Base-by-base conservation (phyloP, 1,140 invertebrate genomes). In the Dufourea novaeangliae region DNA sequence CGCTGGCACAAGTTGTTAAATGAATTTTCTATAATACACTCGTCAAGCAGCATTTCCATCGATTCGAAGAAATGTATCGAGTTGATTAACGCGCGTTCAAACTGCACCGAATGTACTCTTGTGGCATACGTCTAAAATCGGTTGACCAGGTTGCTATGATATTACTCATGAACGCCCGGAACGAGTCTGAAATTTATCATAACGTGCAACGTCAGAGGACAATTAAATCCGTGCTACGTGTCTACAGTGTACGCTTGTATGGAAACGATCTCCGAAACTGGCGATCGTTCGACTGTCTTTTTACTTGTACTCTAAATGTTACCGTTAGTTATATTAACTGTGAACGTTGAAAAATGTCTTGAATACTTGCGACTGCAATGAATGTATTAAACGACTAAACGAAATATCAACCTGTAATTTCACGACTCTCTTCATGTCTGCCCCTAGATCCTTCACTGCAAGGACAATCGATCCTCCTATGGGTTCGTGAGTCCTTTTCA, bases 111-210 rank as follows among this genome's bases (percentile, higher is more conserved):
- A 50, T n/a, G 20, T n/a, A n/a, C n/a, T n/a, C 20, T n/a, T n/a
- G 46, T 50, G 46, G 46, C 46, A 50, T 50, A n/a, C 20, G n/a
- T 50, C 46, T 50, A 50, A 50, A 50, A 50, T 50, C 46, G 20
- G 46, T 50, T 17, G 20, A 50, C 46, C 4, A 4, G 46, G 54
- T 68, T 34, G 46, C n/a, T 68, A 37, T 54, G 37, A 54, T 29
- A 12, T 52, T 50, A 27, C 17, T 29, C 17, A 29, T 44, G n/a
- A n/a, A 67, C 64, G 29, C 27, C 54, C 27, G 20, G 29, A 17
- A 14, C 41, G n/a, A 7, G 44, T 22, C 20, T 8, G 29, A 34
- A 32, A 25, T 29, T 34, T 32, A 1, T 29, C 17, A 22, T 29
- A 17, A 41, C 22, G 37, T 22, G 4, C 29, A 46, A 46, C 63